Base-by-base conservation (phyloP, 2,888 invertebrate species). In the Hipparchia sbordonii region DNA sequence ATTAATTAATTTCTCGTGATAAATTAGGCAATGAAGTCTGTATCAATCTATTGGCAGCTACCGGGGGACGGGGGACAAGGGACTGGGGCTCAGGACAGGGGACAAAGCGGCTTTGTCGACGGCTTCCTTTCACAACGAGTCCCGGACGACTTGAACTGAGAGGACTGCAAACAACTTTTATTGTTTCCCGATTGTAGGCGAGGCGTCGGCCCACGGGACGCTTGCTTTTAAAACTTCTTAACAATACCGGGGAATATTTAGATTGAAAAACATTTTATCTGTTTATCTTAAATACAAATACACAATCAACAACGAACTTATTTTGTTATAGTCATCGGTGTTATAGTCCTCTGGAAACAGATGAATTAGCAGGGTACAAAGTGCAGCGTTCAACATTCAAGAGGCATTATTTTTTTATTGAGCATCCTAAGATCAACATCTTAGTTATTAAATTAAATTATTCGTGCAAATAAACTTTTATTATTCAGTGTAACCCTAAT, bases 131-230 rank as follows among this genome's bases (percentile, higher is more conserved):
- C 13, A 56, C 67, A 5, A 12, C 7, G 67, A 46, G 57, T 10
- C 52, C 52, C 65, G 51, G 51, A 10, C 23, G 65, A 33, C 52
- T 56, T 33, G 57, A n/a, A 39, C 66, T n/a, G 61, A 62, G 13
- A 33, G 59, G 23, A 33, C 67, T 48, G 57, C 63, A 51, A 63
- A 48, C 67, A 48, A 67, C 23, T 68, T 68, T 68, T 68, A 68
- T 67, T 59, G 67, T 67, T 67, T 23, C 48, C 67, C 67, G 59
- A 67, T 68, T 7, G 48, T 2, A 45, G 45, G 59, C 48, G 59
- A 6, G 48, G 48, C 59, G 59, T 1, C 57, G 57, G 48, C 67
- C 23, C 67, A n/a, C 48, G 57, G 67, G 56, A 46, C 59, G 13
- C 13, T 54, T 4, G n/a, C 46, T 12, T 13, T 39, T 12, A 33